Percentiles rank a stretch among this genome's conserved stretches.
Evolutionary conservation across 2,797 vertebrate genomes (phyloP).

Genomic region (Geotrypetes seraphini): DNA sequence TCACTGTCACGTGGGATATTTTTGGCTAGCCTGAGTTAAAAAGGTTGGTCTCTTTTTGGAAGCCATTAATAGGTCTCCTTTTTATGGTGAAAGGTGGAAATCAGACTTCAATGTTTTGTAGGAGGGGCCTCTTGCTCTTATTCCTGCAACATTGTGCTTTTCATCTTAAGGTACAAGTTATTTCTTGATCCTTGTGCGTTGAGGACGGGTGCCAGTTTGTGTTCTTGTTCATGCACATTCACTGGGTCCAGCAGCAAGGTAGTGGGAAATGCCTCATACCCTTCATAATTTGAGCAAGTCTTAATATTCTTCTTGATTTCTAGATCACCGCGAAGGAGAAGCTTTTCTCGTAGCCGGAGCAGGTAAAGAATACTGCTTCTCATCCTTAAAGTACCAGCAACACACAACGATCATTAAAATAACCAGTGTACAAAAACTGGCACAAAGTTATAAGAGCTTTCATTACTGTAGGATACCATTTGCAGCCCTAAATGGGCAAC

Average conservation of each 20-base stretch:
- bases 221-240: slow-evolving; percentile 62
- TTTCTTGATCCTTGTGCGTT: slow-evolving; percentile 53
- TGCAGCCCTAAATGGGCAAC: too few species aligned
- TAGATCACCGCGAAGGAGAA: slow-evolving; percentile 89
- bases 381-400: too few species aligned
- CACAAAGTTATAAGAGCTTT: neutral
- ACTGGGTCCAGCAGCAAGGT: slow-evolving; percentile 65
- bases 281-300: too few species aligned
- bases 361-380: slow-evolving; percentile 68
- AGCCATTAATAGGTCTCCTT: slow-evolving; percentile 57
- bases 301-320: slow-evolving; percentile 56
- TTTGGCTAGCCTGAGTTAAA: slow-evolving; percentile 63
- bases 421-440: neutral
- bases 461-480: too few species aligned
- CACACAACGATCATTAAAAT: too few species aligned
- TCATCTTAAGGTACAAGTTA: slow-evolving; percentile 59
- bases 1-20: slow-evolving; percentile 58
- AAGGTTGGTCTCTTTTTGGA: slow-evolving; percentile 57
- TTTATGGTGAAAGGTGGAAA: slow-evolving; percentile 62
- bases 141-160: slow-evolving; percentile 57
- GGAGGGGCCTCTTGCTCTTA: slow-evolving; percentile 59
- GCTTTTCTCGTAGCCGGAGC: slow-evolving; percentile 88
- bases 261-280: slow-evolving; percentile 60
- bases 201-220: slow-evolving; percentile 62
- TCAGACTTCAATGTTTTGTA: slow-evolving; percentile 58